Percentiles rank a stretch among this genome's conserved stretches.
phyloP scores from a whole-genome alignment of 2,797 vertebrate species.

The Aplochiton taeniatus region DNA sequence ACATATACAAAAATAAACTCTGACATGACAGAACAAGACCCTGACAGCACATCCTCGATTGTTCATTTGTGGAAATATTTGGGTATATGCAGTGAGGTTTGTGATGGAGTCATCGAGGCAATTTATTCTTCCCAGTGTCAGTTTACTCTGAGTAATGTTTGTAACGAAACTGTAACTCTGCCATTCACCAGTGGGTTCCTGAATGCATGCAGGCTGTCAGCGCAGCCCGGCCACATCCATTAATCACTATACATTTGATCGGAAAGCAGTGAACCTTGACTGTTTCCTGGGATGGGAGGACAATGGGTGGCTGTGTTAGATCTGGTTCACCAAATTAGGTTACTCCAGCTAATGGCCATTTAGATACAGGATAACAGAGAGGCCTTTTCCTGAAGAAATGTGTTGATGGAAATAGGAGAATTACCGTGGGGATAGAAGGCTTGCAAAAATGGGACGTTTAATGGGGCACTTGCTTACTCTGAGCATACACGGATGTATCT shows the following conservation, averaged over 20 bases:
- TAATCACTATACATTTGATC: constrained; percentile 91
- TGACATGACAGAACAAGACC: constrained; percentile 30
- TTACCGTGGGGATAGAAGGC: constrained; percentile 43
- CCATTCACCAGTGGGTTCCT: constrained; percentile 67
- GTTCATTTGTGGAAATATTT: constrained; percentile 62
- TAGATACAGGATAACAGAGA: constrained; percentile 77
- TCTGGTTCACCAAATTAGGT: constrained; percentile 79
- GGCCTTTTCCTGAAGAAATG: constrained; percentile 72
- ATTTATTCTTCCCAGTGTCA: constrained; percentile 74
- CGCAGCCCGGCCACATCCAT: constrained; percentile 74
- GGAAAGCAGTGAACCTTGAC: constrained; percentile 82
- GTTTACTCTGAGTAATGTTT: constrained; percentile 64
- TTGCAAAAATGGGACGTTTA: background rate
- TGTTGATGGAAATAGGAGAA: constrained; percentile 72
- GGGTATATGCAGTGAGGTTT: constrained; percentile 55
- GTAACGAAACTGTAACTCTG: constrained; percentile 21
- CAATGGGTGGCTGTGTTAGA: constrained; percentile 74
- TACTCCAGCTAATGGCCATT: constrained; percentile 79
- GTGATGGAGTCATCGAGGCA: constrained; percentile 69
- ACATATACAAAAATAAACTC: background rate
- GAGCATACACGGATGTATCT: no score
- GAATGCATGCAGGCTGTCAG: constrained; percentile 67
- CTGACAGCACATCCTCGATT: constrained; percentile 67
- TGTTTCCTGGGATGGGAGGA: constrained; percentile 79
- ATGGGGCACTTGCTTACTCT: no score